Evolutionary conservation across 2,888 invertebrate species (phyloP).

Genomic region (Molorchus minor): DNA sequence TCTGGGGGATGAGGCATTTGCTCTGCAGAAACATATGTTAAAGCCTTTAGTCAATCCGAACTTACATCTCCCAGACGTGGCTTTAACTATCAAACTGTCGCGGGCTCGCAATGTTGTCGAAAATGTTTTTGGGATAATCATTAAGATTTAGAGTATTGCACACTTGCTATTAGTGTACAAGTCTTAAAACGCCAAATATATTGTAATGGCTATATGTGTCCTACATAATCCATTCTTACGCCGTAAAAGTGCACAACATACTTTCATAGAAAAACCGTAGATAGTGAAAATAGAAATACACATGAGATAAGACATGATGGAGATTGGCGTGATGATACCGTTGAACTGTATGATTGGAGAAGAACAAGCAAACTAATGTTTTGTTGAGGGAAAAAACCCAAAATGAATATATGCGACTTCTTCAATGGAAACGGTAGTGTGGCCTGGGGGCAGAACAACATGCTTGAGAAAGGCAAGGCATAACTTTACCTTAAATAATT

Average conservation of each 20-base stretch:
- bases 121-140: conserved; percentile 6
- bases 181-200: conserved; percentile 2
- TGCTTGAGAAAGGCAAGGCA: conserved; percentile 5
- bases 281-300: no score
- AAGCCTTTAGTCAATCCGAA: conserved; percentile 24
- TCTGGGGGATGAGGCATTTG: conserved; percentile 17
- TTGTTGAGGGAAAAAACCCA: background rate
- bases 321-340: conserved; percentile 5
- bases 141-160: conserved; percentile 6
- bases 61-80: conserved; percentile 15
- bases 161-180: no score
- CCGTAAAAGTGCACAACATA: no score
- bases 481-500: background rate
- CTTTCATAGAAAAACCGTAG: no score
- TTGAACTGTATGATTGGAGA: conserved; percentile 7
- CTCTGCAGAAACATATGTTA: no score
- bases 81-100: conserved; percentile 1
- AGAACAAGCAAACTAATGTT: conserved; percentile 3
- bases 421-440: conserved; percentile 4
- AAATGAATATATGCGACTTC: conserved; percentile 1
- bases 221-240: conserved; percentile 5
- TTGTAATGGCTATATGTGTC: conserved; percentile 6
- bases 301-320: background rate
- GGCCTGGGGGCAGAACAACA: background rate
- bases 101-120: conserved; percentile 1